Evolutionary conservation across 2,888 invertebrate genomes (phyloP).

Genomic region (Melitaea athalia): DNA sequence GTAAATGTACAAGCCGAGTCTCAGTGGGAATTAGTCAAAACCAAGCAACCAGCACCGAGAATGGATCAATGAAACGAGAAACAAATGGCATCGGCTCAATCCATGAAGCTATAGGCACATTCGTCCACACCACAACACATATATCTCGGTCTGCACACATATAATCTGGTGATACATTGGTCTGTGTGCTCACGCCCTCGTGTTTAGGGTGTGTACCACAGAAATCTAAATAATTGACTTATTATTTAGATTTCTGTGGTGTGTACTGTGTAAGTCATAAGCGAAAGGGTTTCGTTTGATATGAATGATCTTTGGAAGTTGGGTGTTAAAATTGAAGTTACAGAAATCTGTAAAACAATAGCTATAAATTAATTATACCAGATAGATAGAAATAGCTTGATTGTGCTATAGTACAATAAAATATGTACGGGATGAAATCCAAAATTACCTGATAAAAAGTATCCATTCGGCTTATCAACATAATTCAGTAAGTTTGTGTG

Average conservation of each 20-base stretch:
- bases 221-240: no score
- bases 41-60: slow-evolving; percentile 33
- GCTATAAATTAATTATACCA: no score
- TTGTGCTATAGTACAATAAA: no score
- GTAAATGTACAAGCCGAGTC: slow-evolving; percentile 26
- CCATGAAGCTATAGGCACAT: slow-evolving; percentile 46
- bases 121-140: slow-evolving; percentile 51
- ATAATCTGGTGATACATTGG: slow-evolving; percentile 76
- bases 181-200: slow-evolving; percentile 66
- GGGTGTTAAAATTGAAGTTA: neutral
- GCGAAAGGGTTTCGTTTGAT: slow-evolving; percentile 29
- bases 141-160: slow-evolving; percentile 67
- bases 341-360: neutral
- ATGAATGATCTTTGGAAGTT: neutral
- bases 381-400: no score
- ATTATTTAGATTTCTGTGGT: no score
- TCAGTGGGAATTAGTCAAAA: slow-evolving; percentile 33
- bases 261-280: slow-evolving; percentile 43
- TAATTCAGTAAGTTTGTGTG: no score
- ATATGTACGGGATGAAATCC: no score
- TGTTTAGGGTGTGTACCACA: slow-evolving; percentile 51
- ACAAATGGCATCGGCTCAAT: slow-evolving; percentile 44
- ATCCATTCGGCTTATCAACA: no score
- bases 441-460: no score
- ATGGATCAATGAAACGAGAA: slow-evolving; percentile 41